Conservation (phyloP, 2,797 vertebrate species). For the Poecilia wingei region DNA sequence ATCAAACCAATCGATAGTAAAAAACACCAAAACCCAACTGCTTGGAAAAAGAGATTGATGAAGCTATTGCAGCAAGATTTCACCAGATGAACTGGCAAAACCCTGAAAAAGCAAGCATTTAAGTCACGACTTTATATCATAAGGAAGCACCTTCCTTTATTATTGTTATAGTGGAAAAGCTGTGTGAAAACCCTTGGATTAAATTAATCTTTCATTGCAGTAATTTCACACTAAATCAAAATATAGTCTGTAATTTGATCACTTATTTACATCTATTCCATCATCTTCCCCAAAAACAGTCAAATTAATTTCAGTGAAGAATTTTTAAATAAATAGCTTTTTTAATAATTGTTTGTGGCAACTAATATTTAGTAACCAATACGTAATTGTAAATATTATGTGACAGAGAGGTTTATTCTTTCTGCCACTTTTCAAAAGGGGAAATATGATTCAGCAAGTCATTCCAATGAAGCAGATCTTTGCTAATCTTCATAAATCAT, state of each 20-base stretch:
- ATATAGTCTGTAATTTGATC: background rate
- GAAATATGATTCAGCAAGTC: background rate
- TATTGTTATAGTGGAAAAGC: background rate
- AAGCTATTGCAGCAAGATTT: conserved; percentile 49
- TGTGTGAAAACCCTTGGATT: background rate
- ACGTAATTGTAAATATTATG: background rate
- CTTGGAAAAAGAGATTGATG: conserved; percentile 29
- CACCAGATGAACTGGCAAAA: conserved; percentile 28
- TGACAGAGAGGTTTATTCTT: background rate
- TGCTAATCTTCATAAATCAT: background rate
- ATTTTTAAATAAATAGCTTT: background rate
- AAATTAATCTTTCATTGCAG: background rate
- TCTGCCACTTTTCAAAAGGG: background rate
- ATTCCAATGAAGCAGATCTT: background rate
- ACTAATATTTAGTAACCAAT: background rate
- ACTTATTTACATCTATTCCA: background rate
- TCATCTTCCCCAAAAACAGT: background rate
- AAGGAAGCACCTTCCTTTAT: background rate
- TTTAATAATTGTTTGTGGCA: background rate
- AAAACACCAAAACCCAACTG: conserved; percentile 5
- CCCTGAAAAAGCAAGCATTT: conserved; percentile 8
- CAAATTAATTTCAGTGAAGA: background rate
- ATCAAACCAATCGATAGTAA: background rate
- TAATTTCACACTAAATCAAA: background rate
- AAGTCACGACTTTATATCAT: background rate